phyloP scores from a whole-genome alignment of 2,113 vertebrate genomes.

The Perca flavescens region DNA sequence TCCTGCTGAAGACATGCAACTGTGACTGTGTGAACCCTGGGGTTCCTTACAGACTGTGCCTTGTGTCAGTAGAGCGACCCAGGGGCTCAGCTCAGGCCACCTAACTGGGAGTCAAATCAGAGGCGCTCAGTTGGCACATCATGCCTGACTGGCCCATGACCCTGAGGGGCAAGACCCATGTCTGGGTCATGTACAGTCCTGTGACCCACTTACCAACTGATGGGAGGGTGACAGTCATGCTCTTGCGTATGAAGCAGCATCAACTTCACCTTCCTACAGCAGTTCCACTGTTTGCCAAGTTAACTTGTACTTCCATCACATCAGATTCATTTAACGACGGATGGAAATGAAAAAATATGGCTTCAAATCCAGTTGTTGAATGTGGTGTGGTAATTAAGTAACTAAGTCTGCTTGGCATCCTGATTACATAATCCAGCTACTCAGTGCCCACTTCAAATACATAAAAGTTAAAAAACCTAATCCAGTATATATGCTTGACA shows the following conservation, averaged over 20 bases:
- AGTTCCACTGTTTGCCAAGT: background rate
- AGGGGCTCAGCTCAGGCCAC: constrained; percentile 68
- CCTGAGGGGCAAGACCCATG: constrained; percentile 87
- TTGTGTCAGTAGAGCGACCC: constrained; percentile 64
- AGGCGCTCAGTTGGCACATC: constrained; percentile 83
- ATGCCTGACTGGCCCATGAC: constrained; percentile 92
- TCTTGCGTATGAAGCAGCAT: constrained; percentile 40
- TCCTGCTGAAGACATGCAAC: constrained; percentile 58
- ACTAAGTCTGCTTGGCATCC: background rate
- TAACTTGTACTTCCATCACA: constrained; percentile 4
- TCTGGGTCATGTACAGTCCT: constrained; percentile 86
- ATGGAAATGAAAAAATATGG: background rate
- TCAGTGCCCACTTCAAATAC: background rate
- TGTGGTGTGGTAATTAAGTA: background rate
- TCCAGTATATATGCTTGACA: background rate
- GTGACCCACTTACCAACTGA: constrained; percentile 83
- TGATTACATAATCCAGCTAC: background rate
- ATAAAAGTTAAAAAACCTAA: background rate
- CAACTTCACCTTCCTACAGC: constrained; percentile 59
- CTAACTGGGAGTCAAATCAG: constrained; percentile 81
- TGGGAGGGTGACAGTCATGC: constrained; percentile 83
- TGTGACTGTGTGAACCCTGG: constrained; percentile 62
- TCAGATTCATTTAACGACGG: background rate
- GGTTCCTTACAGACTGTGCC: constrained; percentile 57
- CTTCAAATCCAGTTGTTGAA: background rate